These are phyloP conservation scores for Colostygia pectinataria DNA, from an alignment of 2,888 invertebrate species.

Conservation along the genomic window DNA sequence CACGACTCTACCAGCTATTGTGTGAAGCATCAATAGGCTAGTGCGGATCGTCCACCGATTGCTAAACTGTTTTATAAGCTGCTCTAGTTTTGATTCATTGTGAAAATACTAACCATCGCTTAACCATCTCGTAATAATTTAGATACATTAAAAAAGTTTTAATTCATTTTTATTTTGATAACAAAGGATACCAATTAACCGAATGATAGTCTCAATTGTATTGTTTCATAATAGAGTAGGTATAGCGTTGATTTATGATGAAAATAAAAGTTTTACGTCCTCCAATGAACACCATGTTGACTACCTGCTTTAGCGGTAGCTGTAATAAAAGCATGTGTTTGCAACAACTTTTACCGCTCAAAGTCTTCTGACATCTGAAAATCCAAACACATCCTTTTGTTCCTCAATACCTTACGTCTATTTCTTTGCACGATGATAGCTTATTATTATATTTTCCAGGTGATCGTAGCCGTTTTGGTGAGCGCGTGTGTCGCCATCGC, in stretches of 20 bases:
- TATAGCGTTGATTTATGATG: conserved; percentile 3
- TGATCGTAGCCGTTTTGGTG: conserved; percentile 61
- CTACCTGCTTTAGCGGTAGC: no score
- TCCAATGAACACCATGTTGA: not conserved
- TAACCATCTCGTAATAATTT: not conserved
- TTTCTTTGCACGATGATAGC: no score
- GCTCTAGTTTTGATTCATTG: conserved; percentile 21
- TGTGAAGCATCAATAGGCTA: conserved; percentile 21
- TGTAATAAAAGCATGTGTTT: no score
- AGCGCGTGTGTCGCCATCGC: conserved; percentile 61
- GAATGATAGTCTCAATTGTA: no score
- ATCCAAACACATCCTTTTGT: no score
- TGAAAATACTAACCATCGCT: conserved; percentile 19
- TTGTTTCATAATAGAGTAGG: not conserved
- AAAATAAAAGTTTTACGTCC: conserved; percentile 5
- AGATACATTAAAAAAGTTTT: not conserved
- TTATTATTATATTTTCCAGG: conserved; percentile 46
- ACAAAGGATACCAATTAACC: no score
- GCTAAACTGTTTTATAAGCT: conserved; percentile 14
- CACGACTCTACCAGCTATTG: conserved; percentile 9
- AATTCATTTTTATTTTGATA: no score
- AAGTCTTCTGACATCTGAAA: no score
- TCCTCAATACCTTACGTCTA: no score
- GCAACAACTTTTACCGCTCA: no score
- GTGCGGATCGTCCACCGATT: conserved; percentile 21